phyloP scores from a whole-genome alignment of 2,797 vertebrate species.

The Protosalanx chinensis region DNA sequence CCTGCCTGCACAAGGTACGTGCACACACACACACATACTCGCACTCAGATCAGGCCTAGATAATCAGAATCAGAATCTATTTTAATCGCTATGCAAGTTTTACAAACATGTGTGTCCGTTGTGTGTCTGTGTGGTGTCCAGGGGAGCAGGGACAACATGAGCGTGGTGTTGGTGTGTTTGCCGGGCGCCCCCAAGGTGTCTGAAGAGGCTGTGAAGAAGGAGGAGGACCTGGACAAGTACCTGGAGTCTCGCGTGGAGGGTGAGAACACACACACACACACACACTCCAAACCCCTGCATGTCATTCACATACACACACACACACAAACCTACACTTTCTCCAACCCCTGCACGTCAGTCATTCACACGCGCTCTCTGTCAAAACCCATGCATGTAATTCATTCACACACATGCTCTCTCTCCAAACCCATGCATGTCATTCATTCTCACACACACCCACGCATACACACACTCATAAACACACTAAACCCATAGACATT shows the following conservation, averaged over 20 bases:
- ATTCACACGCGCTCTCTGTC: background rate
- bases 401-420: background rate
- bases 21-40: constrained; percentile 3
- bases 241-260: constrained; percentile 95
- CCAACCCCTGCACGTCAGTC: background rate
- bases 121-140: constrained; percentile 44
- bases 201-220: constrained; percentile 93
- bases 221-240: constrained; percentile 94
- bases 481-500: background rate
- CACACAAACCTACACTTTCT: too few relatives aligned
- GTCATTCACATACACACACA: background rate
- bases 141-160: constrained; percentile 99
- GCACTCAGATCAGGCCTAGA: background rate
- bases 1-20: constrained; percentile 97
- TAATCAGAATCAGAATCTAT: too few relatives aligned
- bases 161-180: constrained; percentile 97
- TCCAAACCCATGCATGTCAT: background rate
- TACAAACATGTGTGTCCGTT: background rate
- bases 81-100: too few relatives aligned
- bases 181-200: constrained; percentile 93
- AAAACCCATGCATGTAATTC: too few relatives aligned
- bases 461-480: background rate
- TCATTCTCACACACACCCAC: background rate
- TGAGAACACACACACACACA: constrained; percentile 58
- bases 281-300: background rate